A percentile compares a stretch with the other conserved stretches of the same genome.
phyloP scores from a whole-genome alignment of 2,113 vertebrate genomes.

The Todiramphus chloris region DNA sequence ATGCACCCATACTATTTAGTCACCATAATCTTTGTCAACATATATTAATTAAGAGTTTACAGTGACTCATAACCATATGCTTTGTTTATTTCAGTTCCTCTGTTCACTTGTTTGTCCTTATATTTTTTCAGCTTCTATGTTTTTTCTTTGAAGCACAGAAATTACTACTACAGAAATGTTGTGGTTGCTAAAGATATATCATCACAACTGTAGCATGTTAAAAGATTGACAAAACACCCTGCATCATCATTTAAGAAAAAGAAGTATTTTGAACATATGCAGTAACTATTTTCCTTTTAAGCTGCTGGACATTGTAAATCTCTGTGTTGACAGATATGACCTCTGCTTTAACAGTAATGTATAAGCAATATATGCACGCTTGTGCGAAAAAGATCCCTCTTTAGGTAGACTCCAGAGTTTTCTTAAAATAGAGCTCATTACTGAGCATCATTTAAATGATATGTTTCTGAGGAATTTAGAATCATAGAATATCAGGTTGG shows the following conservation, averaged over 20 bases:
- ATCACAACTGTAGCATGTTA: not conserved
- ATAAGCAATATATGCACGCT: not conserved
- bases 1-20: not conserved
- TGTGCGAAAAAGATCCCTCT: not conserved
- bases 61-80: constrained; percentile 1
- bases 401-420: not conserved
- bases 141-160: not conserved
- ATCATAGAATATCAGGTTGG: not conserved
- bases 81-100: constrained; percentile 27
- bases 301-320: not conserved
- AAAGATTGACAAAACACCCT: not conserved
- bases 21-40: constrained; percentile 5
- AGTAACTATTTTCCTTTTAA: not conserved
- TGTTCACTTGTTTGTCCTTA: constrained; percentile 23
- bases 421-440: not conserved
- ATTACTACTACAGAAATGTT: not conserved
- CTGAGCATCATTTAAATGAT: not conserved
- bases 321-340: not conserved
- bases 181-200: not conserved
- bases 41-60: not conserved
- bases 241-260: not conserved
- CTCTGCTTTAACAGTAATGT: not conserved
- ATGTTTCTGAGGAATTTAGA: not conserved
- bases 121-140: not conserved
- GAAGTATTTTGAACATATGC: not conserved